Evolutionary conservation across 2,797 vertebrate genomes (phyloP), one percentile per base, ranked within the genome.

Genomic region (Sebastes matsubarae): DNA sequence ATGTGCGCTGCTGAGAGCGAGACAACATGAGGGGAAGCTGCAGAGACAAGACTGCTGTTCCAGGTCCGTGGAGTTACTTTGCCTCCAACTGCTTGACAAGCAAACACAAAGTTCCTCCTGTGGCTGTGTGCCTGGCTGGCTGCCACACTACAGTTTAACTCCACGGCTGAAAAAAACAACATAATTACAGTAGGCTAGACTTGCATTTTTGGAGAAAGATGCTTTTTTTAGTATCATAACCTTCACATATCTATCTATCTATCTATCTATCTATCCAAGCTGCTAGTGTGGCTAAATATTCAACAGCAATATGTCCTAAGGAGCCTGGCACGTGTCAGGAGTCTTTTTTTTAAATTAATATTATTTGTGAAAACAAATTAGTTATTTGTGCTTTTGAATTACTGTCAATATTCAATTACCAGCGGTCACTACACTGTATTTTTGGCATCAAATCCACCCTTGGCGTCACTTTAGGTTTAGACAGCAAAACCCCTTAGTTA

Each of bases 1-100:
- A 94, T 89, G 85, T 79, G 64, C 3, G 16, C 79, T n/a, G 84
- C 88, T 86, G 71, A 82, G 75, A 87, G 82, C 22, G 36, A 88
- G 88, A 89, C 85, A 81, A 88, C 88, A 87, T 87, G 89, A 90
- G 81, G 74, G 61, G 89, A 90, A 92, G 84, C 87, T 83, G 84
- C 83, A 77, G 79, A 87, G 91, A 93, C 88, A 89, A 73, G 84
- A 34, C 76, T 84, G 87, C 87, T 87, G 87, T 89, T 90, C 80
- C 80, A 83, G 83, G 85, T 72, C 81, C 10, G 69, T 77, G 77
- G 86, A 92, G 72, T 92, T 90, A 82, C 87, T 93, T 89, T 83
- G 81, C 84, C 75, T 80, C 84, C 80, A 80, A 94, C 90, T 88
- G 86, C 81, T 89, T 90, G 88, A 95, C 91, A 90, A 87, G 83